These are phyloP conservation scores for Leptopilina syphax DNA, from an alignment of 2,888 invertebrate species.

Conservation along the genomic window DNA sequence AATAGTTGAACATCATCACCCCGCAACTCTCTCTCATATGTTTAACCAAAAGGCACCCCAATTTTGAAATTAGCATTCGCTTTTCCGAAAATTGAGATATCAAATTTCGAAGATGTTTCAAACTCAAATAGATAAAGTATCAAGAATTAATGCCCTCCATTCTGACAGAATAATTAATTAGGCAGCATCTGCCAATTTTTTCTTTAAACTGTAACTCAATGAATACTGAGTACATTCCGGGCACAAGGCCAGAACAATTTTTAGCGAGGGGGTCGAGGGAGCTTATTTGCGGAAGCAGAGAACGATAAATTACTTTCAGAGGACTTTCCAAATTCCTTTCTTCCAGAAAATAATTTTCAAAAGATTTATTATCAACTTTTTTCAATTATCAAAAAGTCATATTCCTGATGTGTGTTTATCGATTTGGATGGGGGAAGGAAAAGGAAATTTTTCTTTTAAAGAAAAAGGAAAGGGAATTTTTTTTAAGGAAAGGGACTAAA, in stretches of 20 bases:
- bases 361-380: background rate
- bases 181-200: conserved; percentile 31
- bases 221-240: conserved; percentile 37
- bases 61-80: background rate
- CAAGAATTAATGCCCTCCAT: conserved; percentile 31
- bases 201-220: conserved; percentile 35
- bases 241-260: conserved; percentile 36
- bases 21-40: background rate
- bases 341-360: conserved; percentile 4
- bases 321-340: conserved; percentile 33
- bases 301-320: conserved; percentile 30
- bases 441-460: too few relatives aligned
- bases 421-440: too few relatives aligned
- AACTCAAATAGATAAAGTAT: conserved; percentile 24
- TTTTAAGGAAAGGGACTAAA: background rate
- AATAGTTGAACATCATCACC: background rate
- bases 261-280: conserved; percentile 35
- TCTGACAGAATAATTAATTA: conserved; percentile 30
- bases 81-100: conserved; percentile 6
- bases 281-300: conserved; percentile 34
- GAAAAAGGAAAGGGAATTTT: too few relatives aligned
- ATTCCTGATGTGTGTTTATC: too few relatives aligned
- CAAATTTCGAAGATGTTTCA: conserved; percentile 14
- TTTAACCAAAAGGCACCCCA: background rate
- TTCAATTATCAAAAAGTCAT: background rate